Evolutionary conservation across 2,113 vertebrate species (phyloP).

Genomic region (Dasyurus viverrinus): DNA sequence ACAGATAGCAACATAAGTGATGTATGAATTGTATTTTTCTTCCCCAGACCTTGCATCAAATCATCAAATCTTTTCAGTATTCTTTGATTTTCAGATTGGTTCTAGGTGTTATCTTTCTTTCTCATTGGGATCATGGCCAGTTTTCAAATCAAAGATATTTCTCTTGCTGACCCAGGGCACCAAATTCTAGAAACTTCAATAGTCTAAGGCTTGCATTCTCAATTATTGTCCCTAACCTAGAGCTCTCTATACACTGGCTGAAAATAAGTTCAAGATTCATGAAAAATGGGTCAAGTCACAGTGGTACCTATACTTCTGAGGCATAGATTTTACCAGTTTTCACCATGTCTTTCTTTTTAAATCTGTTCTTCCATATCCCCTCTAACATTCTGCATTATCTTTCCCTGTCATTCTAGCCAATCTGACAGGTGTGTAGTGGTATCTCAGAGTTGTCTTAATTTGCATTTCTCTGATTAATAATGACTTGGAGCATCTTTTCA

Average conservation of each 20-base stretch:
- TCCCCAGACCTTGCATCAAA: not conserved
- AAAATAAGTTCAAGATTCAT: not conserved
- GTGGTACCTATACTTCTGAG: not conserved
- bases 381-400: too few relatives aligned
- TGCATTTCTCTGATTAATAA: too few relatives aligned
- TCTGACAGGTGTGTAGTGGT: too few relatives aligned
- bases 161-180: not conserved
- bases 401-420: too few relatives aligned
- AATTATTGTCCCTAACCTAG: not conserved
- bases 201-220: not conserved
- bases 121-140: not conserved
- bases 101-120: not conserved
- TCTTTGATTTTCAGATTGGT: not conserved
- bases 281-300: not conserved
- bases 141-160: not conserved
- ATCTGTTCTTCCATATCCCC: not conserved
- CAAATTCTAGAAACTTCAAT: not conserved
- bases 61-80: not conserved
- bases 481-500: too few relatives aligned
- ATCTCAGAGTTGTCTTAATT: too few relatives aligned
- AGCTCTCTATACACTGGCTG: not conserved
- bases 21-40: not conserved
- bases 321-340: not conserved
- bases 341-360: not conserved
- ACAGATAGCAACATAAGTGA: not conserved